A percentile compares a stretch with the other conserved stretches of the same genome.
Evolutionary conservation across 2,113 vertebrate genomes (phyloP).

Genomic region (Rhynchopsitta pachyrhyncha): DNA sequence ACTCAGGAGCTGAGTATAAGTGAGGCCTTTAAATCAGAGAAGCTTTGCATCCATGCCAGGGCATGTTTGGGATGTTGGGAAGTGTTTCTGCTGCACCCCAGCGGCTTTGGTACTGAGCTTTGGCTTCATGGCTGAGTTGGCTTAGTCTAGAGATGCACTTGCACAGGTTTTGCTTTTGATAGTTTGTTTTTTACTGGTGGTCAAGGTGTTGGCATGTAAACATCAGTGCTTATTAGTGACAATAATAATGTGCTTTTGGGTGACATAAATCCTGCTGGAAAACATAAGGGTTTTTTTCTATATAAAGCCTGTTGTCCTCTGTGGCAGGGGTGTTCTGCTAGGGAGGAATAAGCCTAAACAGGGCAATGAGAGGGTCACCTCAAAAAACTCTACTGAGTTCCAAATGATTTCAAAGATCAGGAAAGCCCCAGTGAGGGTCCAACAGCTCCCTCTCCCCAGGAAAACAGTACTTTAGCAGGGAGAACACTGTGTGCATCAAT

Average conservation of each 20-base stretch:
- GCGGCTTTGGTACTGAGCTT: neutral
- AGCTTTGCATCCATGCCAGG: neutral
- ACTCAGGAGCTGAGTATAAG: neutral
- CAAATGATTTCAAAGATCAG: neutral
- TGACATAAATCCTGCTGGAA: neutral
- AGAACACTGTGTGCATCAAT: neutral
- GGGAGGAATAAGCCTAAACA: neutral
- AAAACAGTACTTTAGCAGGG: neutral
- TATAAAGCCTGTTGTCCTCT: neutral
- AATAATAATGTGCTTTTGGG: neutral
- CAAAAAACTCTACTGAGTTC: neutral
- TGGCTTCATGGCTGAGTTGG: neutral
- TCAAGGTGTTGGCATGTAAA: neutral
- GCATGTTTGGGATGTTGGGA: neutral
- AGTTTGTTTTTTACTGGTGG: neutral
- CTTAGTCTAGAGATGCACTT: neutral
- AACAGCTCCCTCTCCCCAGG: neutral
- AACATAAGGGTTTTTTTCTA: fast-evolving
- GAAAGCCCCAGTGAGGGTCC: neutral
- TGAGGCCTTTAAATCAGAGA: neutral
- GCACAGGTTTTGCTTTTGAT: neutral
- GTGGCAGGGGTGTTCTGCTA: neutral
- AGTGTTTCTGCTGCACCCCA: neutral
- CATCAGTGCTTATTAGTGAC: neutral
- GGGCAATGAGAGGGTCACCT: neutral